These are phyloP conservation scores for Heliocidaris tuberculata DNA, from an alignment of 35 echinoderm and acorn worm species.

Conservation along the genomic window DNA sequence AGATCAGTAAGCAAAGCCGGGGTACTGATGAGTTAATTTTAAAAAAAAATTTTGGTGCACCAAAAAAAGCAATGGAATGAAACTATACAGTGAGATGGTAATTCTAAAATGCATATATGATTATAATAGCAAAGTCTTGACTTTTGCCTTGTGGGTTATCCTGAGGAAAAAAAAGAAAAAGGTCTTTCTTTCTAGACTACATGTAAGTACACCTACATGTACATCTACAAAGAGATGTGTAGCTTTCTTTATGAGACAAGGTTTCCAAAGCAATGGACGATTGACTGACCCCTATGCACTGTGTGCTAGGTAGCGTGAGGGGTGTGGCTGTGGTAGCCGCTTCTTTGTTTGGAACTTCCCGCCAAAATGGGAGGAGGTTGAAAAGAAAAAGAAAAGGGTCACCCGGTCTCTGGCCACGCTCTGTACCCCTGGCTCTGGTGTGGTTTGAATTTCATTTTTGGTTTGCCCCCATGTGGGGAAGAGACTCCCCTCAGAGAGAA, in stretches of 20 bases:
- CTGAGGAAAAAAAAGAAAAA: neutral
- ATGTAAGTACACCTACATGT: neutral
- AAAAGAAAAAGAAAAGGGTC: neutral
- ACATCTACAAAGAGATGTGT: neutral
- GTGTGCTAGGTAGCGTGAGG: neutral
- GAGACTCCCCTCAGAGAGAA: neutral
- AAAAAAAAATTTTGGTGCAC: no score
- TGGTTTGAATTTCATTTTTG: neutral
- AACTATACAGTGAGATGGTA: no score
- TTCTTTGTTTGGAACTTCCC: constrained; percentile 4
- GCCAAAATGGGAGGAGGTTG: neutral
- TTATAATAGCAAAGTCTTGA: no score
- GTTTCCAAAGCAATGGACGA: neutral
- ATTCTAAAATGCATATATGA: no score
- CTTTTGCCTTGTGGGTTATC: no score
- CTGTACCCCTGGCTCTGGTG: neutral
- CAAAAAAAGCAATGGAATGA: no score
- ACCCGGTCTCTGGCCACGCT: neutral
- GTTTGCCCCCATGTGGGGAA: neutral
- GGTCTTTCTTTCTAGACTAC: neutral
- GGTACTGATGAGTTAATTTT: no score
- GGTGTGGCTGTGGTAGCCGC: neutral
- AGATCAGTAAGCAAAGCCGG: no score
- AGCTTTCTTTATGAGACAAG: neutral
- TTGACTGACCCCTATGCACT: neutral